Percentiles rank a stretch among this genome's conserved stretches.
Evolutionary conservation across 2,888 invertebrate genomes (phyloP).

Genomic region (Apotomis betuletana): DNA sequence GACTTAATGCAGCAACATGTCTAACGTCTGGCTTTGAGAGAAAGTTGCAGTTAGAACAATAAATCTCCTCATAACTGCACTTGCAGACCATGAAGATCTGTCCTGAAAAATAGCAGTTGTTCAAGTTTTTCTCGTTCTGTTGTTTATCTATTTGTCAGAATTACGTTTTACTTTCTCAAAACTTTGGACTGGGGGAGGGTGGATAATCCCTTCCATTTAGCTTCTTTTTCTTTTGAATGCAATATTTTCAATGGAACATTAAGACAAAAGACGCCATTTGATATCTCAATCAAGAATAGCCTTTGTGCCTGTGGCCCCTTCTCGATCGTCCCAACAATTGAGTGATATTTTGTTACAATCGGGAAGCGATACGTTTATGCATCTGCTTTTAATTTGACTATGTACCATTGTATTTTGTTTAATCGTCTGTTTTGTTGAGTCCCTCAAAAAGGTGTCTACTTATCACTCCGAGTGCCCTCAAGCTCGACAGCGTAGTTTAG

Average conservation of each 20-base stretch:
- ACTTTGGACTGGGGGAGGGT: neutral
- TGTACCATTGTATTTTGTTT: conserved; percentile 50
- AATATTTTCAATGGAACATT: neutral
- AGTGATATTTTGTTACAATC: conserved; percentile 8
- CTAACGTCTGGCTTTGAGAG: conserved; percentile 15
- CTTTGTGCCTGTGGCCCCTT: neutral
- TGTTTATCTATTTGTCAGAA: conserved; percentile 19
- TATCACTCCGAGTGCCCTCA: conserved; percentile 66
- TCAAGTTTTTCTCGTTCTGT: conserved; percentile 2
- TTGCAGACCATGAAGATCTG: conserved; percentile 10
- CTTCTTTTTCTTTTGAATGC: neutral
- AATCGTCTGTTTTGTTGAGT: conserved; percentile 53
- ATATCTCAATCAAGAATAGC: neutral
- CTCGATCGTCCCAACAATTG: conserved; percentile 1
- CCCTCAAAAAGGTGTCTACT: conserved; percentile 57
- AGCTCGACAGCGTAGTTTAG: conserved; percentile 65
- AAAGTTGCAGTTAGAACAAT: conserved; percentile 23
- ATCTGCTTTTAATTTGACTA: conserved; percentile 20
- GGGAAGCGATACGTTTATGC: conserved; percentile 5
- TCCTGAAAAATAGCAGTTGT: conserved; percentile 28
- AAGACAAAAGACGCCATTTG: neutral
- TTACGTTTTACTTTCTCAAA: conserved; percentile 1
- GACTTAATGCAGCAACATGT: conserved; percentile 31
- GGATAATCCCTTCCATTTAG: neutral
- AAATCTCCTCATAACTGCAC: conserved; percentile 26